phyloP scores from a whole-genome alignment of 2,888 invertebrate species.

The Sceliomorpha sp. region DNA sequence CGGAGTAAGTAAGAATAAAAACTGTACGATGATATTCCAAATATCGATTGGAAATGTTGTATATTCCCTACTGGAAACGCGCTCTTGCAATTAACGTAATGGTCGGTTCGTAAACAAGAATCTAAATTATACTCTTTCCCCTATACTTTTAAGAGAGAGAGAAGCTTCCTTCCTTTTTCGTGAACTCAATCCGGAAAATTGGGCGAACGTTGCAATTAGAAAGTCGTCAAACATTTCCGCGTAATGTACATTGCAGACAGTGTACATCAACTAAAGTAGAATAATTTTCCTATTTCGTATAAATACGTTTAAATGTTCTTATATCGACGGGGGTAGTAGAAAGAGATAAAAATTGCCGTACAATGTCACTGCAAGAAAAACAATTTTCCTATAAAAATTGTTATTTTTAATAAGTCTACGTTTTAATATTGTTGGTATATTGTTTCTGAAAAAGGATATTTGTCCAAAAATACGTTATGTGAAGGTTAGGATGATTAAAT shows the following conservation, averaged over 20 bases:
- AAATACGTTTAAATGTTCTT: too few relatives aligned
- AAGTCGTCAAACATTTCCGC: slow-evolving; percentile 60
- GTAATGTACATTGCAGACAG: slow-evolving; percentile 40
- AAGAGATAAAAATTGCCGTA: too few relatives aligned
- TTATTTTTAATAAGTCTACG: too few relatives aligned
- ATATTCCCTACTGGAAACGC: slow-evolving; percentile 62
- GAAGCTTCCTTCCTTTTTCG: slow-evolving; percentile 53
- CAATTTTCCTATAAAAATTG: too few relatives aligned
- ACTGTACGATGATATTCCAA: slow-evolving; percentile 26
- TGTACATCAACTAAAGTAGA: too few relatives aligned
- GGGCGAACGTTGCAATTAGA: slow-evolving; percentile 63
- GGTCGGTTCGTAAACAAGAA: slow-evolving; percentile 66
- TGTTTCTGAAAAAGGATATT: too few relatives aligned
- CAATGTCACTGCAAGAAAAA: too few relatives aligned
- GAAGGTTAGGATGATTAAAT: too few relatives aligned
- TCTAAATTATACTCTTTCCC: slow-evolving; percentile 66
- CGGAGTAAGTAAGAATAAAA: slow-evolving; percentile 22
- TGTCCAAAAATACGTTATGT: too few relatives aligned
- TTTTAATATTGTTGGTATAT: too few relatives aligned
- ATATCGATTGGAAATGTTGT: slow-evolving; percentile 56
- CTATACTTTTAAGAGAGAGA: slow-evolving; percentile 37
- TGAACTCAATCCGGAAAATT: slow-evolving; percentile 63
- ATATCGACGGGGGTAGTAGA: too few relatives aligned
- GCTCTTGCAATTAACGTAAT: slow-evolving; percentile 69
- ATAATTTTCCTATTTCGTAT: too few relatives aligned